Base-by-base conservation (phyloP, 2,888 invertebrate species). In the Nomada hirtipes region DNA sequence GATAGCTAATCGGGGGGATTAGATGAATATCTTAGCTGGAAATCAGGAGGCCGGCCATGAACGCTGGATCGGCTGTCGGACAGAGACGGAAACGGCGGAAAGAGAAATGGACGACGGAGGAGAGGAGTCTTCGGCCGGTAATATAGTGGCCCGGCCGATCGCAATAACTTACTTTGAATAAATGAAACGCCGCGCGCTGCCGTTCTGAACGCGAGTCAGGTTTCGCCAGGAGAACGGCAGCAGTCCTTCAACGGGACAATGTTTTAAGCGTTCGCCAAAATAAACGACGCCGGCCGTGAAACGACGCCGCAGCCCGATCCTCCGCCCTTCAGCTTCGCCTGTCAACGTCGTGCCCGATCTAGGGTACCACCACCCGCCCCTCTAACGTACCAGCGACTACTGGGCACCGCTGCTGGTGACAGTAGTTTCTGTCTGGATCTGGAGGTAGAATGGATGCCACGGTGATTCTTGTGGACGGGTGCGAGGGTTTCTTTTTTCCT, bases 121-220 rank as follows among this genome's bases (percentile, higher is more conserved):
- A 87, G 85, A 86, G 90, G 84, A 89, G 89, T 88, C 89, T 85
- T 90, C 88, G 90, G 83, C 82, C 86, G 87, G 89, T 92, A 92
- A 92, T 92, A 92, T 92, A 92, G 92, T 91, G 87, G 90, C 91
- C 81, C 88, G 79, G 88, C 86, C 89, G 90, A 92, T 92, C 91
- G 92, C 92, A 91, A 92, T 92, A 92, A 92, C 91, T 93, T 92
- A 92, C 92, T 91, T 92, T 91, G 91, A 92, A 92, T 92, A 92
- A 93, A 93, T 92, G 92, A 92, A 93, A 92, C 90, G 91, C 90
- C 91, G 91, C 85, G 88, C 89, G 78, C 57, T 87, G 84, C 87
- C 86, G 89, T 89, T 89, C 86, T 89, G 88, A 90, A 89, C 89
- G 87, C 89, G 89, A 91, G 90, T 90, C 91, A 89, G 89, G 85